A percentile compares a stretch with the other conserved stretches of the same genome.
phyloP scores from a whole-genome alignment of 2,797 vertebrate genomes.

The Rhynchotus rufescens region DNA sequence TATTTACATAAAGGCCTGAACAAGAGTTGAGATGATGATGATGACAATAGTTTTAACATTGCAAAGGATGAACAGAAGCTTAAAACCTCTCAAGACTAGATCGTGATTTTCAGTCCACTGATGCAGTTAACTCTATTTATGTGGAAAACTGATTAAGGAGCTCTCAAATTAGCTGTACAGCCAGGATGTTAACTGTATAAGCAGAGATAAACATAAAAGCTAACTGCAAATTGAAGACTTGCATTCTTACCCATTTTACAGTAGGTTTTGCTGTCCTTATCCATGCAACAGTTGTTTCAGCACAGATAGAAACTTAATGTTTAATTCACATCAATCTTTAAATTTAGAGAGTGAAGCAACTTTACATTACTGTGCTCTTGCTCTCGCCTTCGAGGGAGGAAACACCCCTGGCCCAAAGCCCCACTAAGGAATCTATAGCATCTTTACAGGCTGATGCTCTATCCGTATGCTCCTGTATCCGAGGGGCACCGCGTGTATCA shows the following conservation, averaged over 20 bases:
- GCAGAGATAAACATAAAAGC: background rate
- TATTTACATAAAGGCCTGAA: background rate
- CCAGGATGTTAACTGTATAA: background rate
- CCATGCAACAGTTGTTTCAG: background rate
- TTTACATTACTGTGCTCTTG: background rate
- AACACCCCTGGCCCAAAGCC: background rate
- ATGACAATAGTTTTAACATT: background rate
- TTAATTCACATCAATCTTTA: background rate
- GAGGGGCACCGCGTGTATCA: background rate
- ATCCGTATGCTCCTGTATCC: too few species aligned
- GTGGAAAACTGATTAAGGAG: background rate
- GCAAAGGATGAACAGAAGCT: background rate
- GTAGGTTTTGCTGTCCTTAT: background rate
- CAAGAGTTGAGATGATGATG: accelerated
- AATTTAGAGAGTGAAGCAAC: background rate
- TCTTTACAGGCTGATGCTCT: background rate
- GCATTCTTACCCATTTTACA: background rate
- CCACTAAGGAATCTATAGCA: background rate
- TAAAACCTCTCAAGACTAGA: background rate
- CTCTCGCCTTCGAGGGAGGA: background rate
- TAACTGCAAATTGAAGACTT: background rate
- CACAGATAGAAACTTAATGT: background rate
- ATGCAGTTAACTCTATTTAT: background rate
- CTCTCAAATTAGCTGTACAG: background rate
- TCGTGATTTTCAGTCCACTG: accelerated